These are phyloP conservation scores for Chelmon rostratus DNA, from an alignment of 2,797 vertebrate genomes.

Conservation along the genomic window DNA sequence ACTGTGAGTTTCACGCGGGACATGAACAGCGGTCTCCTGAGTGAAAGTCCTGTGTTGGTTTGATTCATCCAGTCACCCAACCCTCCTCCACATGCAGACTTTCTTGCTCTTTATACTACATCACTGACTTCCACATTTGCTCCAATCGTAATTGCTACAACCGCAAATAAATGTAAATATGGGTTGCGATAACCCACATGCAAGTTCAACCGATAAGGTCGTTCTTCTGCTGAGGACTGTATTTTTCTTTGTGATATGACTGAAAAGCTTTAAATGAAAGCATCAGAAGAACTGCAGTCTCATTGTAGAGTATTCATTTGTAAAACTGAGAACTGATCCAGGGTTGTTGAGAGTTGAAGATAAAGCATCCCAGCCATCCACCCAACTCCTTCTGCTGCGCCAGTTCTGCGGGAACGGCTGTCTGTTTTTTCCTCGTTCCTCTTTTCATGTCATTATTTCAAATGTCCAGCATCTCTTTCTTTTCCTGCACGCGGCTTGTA, in stretches of 20 bases:
- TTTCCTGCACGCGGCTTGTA: constrained; percentile 16
- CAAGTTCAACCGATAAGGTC: no score
- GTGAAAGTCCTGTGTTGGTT: no score
- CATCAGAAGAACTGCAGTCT: not conserved
- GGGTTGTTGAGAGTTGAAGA: constrained; percentile 26
- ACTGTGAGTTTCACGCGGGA: no score
- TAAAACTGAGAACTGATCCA: constrained; percentile 8
- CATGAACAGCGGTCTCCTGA: no score
- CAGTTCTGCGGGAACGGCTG: constrained; percentile 1
- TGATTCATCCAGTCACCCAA: no score
- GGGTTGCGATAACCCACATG: no score
- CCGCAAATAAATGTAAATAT: no score
- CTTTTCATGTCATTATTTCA: constrained; percentile 33
- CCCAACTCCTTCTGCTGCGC: constrained; percentile 3
- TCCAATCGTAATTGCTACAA: no score
- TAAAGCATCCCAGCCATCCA: constrained; percentile 28
- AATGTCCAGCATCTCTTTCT: constrained; percentile 10
- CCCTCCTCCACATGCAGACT: no score
- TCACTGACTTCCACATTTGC: no score
- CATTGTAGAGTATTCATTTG: constrained; percentile 10
- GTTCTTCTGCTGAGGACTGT: no score
- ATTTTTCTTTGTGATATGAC: not conserved
- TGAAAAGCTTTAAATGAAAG: not conserved
- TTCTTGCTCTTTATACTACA: no score
- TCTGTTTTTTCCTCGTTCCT: not conserved